Base-by-base conservation (phyloP, 2,797 vertebrate genomes). In the Valencia hispanica region DNA sequence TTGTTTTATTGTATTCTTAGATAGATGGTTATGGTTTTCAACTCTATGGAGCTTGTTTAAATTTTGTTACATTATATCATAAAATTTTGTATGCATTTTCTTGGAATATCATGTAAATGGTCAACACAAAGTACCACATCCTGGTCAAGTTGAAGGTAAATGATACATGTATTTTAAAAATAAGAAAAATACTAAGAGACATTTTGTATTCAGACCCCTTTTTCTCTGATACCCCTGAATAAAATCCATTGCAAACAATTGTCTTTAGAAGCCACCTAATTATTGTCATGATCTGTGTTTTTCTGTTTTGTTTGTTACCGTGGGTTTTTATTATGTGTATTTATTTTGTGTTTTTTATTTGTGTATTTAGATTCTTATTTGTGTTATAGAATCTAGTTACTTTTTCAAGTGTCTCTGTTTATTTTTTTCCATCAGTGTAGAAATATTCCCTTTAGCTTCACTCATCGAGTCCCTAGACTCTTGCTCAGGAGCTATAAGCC, bases 1-100 rank as follows among this genome's bases (percentile, higher is more conserved):
- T 68, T 71, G 73, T 70, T 70, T 69, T 53, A 75, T 85, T 87
- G 66, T 81, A 70, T 15, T 11, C 78, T 6, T 25, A 83, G 59
- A 88, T 84, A 79, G 70, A 82, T 68, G 70, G 75, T 83, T 72
- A 25, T 39, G 34, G 34, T 12, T 39, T 22, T 22, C 34, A 22
- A 39, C 36, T 41, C n/a, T 41, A n/a, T 3, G 15, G 18, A n/a
- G 14, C 39, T n/a, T 11, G 25, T 65, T 36, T 3, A 53, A n/a
- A 5, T 36, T 65, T 39, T 66, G 36, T 41, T 36, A 41, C 5
- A 34, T 22, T 11, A 4, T 10, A 36, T 20, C 20, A 0, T 10
- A 3, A 53, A 66, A 41, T 66, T 39, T 3, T 66, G 32, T 18
- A 61, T 61, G 30, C 18, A 34, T 61, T 22, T n/a, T 61, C 8